phyloP scores from a whole-genome alignment of 2,888 invertebrate species.

The Epirrhoe tristata region DNA sequence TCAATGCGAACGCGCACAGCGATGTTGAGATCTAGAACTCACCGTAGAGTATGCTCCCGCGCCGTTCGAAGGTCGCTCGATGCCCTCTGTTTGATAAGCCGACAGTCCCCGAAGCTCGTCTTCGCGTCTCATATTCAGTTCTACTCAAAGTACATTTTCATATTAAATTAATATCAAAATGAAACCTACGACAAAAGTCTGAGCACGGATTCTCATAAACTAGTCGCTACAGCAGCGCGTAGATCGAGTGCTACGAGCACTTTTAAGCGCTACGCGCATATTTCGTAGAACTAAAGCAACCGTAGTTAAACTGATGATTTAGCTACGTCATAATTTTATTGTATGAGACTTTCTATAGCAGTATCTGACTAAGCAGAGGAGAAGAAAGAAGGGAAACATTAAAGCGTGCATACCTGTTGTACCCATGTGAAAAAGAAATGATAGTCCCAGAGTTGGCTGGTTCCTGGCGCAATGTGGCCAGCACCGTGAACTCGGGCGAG shows the following conservation, averaged over 20 bases:
- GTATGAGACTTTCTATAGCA: too few species aligned
- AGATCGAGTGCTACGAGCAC: slow-evolving; percentile 31
- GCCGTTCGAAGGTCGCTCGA: slow-evolving; percentile 48
- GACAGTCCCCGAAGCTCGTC: slow-evolving; percentile 40
- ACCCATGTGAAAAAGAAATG: slow-evolving; percentile 92
- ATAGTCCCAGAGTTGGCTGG: slow-evolving; percentile 93
- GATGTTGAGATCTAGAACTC: slow-evolving; percentile 86
- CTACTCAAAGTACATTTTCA: slow-evolving; percentile 61
- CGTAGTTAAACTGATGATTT: background rate
- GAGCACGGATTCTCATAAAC: background rate
- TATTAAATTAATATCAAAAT: slow-evolving; percentile 25
- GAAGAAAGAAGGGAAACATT: too few species aligned
- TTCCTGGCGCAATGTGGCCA: slow-evolving; percentile 91
- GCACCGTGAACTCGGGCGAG: slow-evolving; percentile 92
- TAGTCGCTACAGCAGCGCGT: slow-evolving; percentile 25
- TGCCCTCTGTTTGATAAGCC: slow-evolving; percentile 42
- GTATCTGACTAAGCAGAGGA: too few species aligned
- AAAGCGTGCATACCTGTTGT: slow-evolving; percentile 87
- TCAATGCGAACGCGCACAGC: slow-evolving; percentile 78
- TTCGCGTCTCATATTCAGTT: slow-evolving; percentile 59
- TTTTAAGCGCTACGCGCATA: slow-evolving; percentile 37
- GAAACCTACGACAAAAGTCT: slow-evolving; percentile 13
- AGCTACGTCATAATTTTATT: background rate
- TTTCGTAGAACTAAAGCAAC: slow-evolving; percentile 12
- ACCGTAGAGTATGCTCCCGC: slow-evolving; percentile 67